These are phyloP conservation scores for Pseudochirops corinnae DNA, from an alignment of 2,797 vertebrate species.

Conservation along the genomic window DNA sequence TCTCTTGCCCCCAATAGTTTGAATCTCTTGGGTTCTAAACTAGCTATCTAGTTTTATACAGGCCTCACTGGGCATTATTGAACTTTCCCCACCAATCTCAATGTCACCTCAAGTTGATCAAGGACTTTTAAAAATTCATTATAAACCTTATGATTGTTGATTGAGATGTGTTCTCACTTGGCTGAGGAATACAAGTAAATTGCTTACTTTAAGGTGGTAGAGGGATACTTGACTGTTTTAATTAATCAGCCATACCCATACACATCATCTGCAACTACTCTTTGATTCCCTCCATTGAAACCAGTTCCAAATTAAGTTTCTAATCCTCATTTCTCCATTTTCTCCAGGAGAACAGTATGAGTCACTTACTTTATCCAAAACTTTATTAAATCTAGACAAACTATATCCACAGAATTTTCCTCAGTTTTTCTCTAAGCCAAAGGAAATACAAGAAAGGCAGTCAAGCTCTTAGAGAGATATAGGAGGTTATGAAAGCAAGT, in stretches of 20 bases:
- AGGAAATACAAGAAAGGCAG: neutral
- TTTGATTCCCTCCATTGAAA: neutral
- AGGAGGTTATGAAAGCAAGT: neutral
- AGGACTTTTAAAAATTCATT: neutral
- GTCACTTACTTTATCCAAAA: neutral
- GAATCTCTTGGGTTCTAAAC: neutral
- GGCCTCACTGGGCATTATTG: neutral
- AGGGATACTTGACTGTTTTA: neutral
- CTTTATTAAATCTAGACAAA: neutral
- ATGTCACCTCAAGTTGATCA: neutral
- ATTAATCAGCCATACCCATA: neutral
- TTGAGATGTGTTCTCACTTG: neutral
- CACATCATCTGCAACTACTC: neutral
- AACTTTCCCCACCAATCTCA: neutral
- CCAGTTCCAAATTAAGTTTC: neutral
- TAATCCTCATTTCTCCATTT: neutral
- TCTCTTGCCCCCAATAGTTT: neutral
- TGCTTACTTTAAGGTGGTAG: neutral
- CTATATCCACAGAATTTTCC: neutral
- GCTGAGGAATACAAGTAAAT: neutral
- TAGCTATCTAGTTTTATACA: neutral
- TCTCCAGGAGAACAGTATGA: neutral
- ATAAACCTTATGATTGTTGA: neutral
- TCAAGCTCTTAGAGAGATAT: neutral
- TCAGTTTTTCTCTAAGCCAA: neutral